phyloP scores from a whole-genome alignment of 2,113 vertebrate species.

The Cyanistes caeruleus region DNA sequence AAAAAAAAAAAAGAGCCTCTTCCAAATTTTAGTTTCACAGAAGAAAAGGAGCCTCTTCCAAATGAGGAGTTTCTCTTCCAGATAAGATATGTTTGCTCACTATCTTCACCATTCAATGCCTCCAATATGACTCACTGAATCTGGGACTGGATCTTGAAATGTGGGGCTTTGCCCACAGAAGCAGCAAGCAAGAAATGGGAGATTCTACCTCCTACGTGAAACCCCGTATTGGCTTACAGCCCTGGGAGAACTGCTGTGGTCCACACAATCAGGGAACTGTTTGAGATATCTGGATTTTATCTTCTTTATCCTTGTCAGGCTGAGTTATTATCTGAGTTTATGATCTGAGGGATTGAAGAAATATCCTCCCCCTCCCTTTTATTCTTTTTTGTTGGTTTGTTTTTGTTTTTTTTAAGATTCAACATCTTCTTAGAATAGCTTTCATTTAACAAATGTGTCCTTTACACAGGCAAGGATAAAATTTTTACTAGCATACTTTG shows the following conservation, averaged over 20 bases:
- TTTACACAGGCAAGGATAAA: neutral
- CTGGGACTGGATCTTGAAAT: neutral
- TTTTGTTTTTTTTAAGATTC: neutral
- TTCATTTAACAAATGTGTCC: neutral
- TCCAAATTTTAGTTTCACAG: neutral
- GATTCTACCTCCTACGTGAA: neutral
- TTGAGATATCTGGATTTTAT: neutral
- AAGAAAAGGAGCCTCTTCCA: neutral
- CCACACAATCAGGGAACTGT: neutral
- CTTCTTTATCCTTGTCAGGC: neutral
- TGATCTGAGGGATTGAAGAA: neutral
- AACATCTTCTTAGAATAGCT: neutral
- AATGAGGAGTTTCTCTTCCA: neutral
- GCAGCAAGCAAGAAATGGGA: neutral
- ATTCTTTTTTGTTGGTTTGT: rapidly evolving
- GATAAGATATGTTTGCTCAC: neutral
- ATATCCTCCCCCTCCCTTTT: neutral
- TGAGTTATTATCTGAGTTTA: neutral
- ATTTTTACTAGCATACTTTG: neutral
- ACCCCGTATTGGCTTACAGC: neutral
- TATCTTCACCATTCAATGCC: neutral
- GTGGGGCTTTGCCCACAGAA: neutral
- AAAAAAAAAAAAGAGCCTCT: neutral
- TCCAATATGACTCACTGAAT: neutral
- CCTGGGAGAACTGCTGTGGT: neutral